Evolutionary conservation across 2,797 vertebrate genomes (phyloP).

Genomic region (Myotis vivesi): DNA sequence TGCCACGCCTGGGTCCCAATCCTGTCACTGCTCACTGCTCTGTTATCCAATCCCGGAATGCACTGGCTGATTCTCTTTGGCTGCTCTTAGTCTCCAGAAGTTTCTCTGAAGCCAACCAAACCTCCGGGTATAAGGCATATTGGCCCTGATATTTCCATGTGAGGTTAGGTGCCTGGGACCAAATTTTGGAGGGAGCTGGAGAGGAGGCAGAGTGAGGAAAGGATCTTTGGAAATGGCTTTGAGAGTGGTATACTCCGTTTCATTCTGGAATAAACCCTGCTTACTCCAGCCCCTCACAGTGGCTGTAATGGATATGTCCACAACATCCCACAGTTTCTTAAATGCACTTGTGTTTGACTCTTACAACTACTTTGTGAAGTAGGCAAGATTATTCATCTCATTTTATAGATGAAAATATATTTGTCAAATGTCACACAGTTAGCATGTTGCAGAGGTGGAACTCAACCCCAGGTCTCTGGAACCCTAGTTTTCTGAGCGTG

Average conservation of each 20-base stretch:
- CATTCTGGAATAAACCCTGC: background rate
- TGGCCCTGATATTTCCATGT: background rate
- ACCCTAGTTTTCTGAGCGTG: background rate
- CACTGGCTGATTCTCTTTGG: background rate
- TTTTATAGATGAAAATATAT: conserved; percentile 39
- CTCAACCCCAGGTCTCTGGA: background rate
- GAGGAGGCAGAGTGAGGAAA: background rate
- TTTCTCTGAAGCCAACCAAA: conserved; percentile 40
- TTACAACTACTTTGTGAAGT: conserved; percentile 25
- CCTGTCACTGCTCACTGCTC: background rate
- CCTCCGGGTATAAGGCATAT: background rate
- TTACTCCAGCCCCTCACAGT: background rate
- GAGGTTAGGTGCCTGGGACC: background rate
- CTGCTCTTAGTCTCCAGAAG: background rate
- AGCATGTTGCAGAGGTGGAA: background rate
- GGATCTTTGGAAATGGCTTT: background rate
- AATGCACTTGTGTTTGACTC: background rate
- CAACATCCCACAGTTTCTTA: background rate
- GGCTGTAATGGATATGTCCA: background rate
- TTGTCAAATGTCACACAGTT: background rate
- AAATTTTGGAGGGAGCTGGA: background rate
- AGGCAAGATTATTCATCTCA: background rate
- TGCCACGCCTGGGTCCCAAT: background rate
- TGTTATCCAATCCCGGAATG: background rate
- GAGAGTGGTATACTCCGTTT: background rate